These are phyloP conservation scores for Nylanderia fulva DNA, from an alignment of 1,140 invertebrate species.

Conservation along the genomic window DNA sequence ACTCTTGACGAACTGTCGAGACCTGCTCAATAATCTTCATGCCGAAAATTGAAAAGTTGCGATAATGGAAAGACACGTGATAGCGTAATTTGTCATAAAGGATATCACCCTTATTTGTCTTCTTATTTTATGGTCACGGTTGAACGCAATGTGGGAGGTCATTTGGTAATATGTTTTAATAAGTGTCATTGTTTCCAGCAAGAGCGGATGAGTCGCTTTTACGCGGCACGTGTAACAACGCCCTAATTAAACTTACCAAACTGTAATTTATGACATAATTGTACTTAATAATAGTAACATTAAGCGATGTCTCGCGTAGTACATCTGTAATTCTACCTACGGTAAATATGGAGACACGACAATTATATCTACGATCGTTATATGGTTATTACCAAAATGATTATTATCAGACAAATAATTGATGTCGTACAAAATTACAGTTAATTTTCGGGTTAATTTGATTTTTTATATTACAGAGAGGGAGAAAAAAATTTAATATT, in stretches of 20 bases:
- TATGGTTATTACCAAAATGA: neutral
- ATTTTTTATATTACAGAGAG: neutral
- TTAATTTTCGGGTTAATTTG: neutral
- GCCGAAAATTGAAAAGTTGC: neutral
- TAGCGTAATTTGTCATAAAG: neutral
- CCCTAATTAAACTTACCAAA: conserved; percentile 53
- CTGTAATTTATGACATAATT: conserved; percentile 68
- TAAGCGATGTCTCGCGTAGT: conserved; percentile 18
- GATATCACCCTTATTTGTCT: conserved; percentile 66
- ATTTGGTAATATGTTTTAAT: conserved; percentile 74
- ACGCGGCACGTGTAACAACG: neutral
- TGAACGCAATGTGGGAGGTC: conserved; percentile 9
- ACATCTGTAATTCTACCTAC: neutral
- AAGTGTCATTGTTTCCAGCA: conserved; percentile 67
- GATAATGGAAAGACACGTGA: neutral
- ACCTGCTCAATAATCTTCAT: neutral
- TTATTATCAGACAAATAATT: too few relatives aligned
- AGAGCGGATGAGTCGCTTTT: conserved; percentile 21
- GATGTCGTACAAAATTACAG: neutral
- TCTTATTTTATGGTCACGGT: conserved; percentile 45
- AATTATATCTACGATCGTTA: conserved; percentile 4
- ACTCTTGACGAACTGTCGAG: neutral
- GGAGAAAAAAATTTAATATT: too few relatives aligned
- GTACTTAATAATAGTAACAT: conserved; percentile 27
- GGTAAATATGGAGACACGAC: conserved; percentile 8